Evolutionary conservation across 2,113 vertebrate species (phyloP).

Genomic region (Aldabrachelys gigantea): DNA sequence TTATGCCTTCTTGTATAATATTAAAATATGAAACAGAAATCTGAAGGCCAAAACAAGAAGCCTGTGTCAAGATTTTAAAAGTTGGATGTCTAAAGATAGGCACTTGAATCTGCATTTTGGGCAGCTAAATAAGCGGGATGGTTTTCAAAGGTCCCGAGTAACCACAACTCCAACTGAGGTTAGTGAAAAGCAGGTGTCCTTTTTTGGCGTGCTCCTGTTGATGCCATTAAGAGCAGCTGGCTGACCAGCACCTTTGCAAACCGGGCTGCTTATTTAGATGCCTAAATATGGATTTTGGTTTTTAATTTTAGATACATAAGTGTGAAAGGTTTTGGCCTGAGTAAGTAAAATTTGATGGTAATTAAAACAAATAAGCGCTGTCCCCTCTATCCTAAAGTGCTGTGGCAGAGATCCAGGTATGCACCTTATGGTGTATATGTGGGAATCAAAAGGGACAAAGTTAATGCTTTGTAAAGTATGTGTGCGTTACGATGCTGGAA

Average conservation of each 20-base stretch:
- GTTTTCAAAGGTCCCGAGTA: conserved; percentile 52
- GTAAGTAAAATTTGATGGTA: background rate
- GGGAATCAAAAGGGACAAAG: background rate
- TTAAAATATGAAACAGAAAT: background rate
- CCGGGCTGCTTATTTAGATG: background rate
- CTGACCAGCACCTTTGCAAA: conserved; percentile 25
- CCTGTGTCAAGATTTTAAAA: conserved; percentile 17
- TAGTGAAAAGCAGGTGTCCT: conserved; percentile 66
- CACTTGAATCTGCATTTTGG: conserved; percentile 56
- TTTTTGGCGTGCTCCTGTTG: conserved; percentile 41
- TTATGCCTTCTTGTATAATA: conserved; percentile 8
- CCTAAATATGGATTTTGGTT: background rate
- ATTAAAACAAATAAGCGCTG: background rate
- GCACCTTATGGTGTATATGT: background rate
- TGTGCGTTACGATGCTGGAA: background rate
- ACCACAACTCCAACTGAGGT: background rate
- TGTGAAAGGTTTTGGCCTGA: background rate
- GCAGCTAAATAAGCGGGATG: conserved; percentile 24
- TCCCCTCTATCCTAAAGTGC: conserved; percentile 15
- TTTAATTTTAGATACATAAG: background rate
- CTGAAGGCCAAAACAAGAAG: background rate
- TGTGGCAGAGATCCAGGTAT: background rate
- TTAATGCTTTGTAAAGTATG: background rate
- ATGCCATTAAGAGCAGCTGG: background rate
- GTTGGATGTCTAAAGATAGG: conserved; percentile 47